Evolutionary conservation across 2,797 vertebrate species (phyloP), one percentile per base, ranked within the genome.

Genomic region (Darevskia mixta): DNA sequence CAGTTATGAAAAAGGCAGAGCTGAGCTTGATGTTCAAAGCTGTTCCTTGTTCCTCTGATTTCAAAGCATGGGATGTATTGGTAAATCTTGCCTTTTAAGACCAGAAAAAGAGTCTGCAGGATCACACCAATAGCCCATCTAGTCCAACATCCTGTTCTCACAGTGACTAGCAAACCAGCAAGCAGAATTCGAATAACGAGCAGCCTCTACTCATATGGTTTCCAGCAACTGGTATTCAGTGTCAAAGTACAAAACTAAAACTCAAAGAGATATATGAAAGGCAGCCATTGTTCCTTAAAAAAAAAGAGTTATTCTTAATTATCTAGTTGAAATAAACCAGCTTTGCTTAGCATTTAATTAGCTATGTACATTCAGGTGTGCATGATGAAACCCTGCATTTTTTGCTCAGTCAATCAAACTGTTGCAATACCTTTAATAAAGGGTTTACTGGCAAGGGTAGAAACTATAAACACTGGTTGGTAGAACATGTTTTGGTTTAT

Each of bases 201-300:
- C 49, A 15, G 49, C 49, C 49, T 55, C 13, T 55, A 13, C 1
- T 55, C 49, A 13, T 55, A 13, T 55, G 13, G 13, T 55, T 55
- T 55, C 49, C 49, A 55, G 13, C 3, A 55, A 55, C 13, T 55
- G 49, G 49, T 55, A 55, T 15, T 55, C 13, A 55, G 88, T 93
- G 91, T 94, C 94, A 93, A 85, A 90, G 82, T 94, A 78, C 89
- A 75, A 90, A 90, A 90, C 86, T 86, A 76, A 95, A 94, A 94
- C 93, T 91, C 91, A 94, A 94, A 93, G 89, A 92, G 88, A 75
- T n/a, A 89, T 93, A 77, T 94, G 94, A 95, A 95, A 96, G 87
- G 87, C 92, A 76, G 77, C 90, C 90, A 91, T 93, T 95, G 90
- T 93, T 93, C 89, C 27, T 88, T 49, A 3, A 10, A 45, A 11